Evolutionary conservation across 2,888 invertebrate species (phyloP).

Genomic region (Hymenopus coronatus): DNA sequence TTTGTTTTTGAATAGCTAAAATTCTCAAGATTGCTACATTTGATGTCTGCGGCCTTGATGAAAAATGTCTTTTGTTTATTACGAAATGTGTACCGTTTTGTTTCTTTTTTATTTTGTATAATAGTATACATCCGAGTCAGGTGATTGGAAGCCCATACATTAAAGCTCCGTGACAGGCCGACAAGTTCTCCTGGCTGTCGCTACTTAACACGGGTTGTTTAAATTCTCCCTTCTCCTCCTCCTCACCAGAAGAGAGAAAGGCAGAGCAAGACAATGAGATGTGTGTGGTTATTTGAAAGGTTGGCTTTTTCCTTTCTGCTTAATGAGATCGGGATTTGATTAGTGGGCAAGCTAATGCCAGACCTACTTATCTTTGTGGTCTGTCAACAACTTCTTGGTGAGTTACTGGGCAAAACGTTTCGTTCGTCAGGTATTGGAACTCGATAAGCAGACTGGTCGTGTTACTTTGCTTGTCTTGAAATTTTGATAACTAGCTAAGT

Average conservation of each 20-base stretch:
- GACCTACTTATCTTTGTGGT: not conserved
- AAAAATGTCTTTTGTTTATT: not conserved
- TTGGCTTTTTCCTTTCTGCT: not conserved
- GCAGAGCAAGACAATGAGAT: not conserved
- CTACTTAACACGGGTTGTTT: not conserved
- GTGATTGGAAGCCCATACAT: not conserved
- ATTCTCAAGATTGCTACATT: too few species aligned
- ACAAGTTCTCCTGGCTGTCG: not conserved
- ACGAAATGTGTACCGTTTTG: not conserved
- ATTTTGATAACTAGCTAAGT: not conserved
- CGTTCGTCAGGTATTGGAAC: not conserved
- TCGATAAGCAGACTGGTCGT: not conserved
- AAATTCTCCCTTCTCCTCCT: not conserved
- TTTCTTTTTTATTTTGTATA: not conserved
- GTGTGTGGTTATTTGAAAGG: not conserved
- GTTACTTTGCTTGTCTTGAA: not conserved
- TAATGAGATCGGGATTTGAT: not conserved
- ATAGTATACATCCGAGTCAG: not conserved
- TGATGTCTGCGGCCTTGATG: not conserved
- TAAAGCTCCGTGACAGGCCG: not conserved
- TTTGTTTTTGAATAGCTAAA: too few species aligned
- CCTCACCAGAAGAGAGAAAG: not conserved
- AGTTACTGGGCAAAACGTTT: not conserved
- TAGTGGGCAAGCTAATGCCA: not conserved
- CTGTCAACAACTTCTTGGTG: not conserved